These are phyloP conservation scores for Emydoidea blandingii DNA, from an alignment of 2,797 vertebrate genomes.

Conservation along the genomic window DNA sequence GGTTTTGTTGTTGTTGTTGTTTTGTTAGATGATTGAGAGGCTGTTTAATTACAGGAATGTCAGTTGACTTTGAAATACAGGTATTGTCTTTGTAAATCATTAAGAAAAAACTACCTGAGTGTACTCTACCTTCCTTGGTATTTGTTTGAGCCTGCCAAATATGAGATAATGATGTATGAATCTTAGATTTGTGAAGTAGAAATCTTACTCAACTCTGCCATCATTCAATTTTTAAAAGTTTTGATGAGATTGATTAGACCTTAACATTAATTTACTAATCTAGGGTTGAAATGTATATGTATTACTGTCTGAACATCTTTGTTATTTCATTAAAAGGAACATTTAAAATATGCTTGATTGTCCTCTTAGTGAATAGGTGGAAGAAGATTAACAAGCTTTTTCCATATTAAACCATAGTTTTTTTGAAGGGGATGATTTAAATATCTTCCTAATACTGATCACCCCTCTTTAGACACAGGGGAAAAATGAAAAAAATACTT, in stretches of 20 bases:
- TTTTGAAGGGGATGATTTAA: not conserved
- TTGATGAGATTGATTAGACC: not conserved
- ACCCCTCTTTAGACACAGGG: not conserved
- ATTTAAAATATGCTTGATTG: constrained; percentile 3
- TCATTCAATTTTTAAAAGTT: constrained; percentile 14
- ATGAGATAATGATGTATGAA: not conserved
- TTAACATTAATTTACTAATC: not conserved
- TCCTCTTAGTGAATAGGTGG: constrained; percentile 30
- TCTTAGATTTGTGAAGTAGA: not conserved
- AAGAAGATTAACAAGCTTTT: not conserved
- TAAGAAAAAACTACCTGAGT: not conserved
- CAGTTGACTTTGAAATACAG: not conserved
- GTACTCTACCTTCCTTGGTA: not conserved
- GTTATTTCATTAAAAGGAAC: constrained; percentile 20
- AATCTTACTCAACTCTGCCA: not conserved
- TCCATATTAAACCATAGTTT: not conserved
- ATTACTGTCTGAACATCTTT: constrained; percentile 4
- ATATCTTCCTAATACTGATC: constrained; percentile 7
- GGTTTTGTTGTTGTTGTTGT: not conserved
- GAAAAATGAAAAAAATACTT: not conserved
- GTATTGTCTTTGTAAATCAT: not conserved
- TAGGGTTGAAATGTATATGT: not conserved
- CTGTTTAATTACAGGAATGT: not conserved
- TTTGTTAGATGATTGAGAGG: not conserved
- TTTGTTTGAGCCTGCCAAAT: constrained; percentile 19